phyloP scores from a whole-genome alignment of 2,797 vertebrate genomes.

The Tangara arthus region DNA sequence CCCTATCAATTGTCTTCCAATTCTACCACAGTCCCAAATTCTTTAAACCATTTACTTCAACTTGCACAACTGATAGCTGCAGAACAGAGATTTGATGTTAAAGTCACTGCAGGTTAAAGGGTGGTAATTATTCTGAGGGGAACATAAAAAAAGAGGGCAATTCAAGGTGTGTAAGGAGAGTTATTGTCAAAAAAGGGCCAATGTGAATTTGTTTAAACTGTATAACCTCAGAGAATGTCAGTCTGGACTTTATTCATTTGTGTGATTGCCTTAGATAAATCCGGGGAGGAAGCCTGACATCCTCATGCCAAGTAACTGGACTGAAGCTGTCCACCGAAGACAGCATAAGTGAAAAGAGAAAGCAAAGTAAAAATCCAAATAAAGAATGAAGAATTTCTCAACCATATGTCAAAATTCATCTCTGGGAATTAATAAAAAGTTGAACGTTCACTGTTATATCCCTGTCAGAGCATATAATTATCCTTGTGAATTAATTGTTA shows the following conservation, averaged over 20 bases:
- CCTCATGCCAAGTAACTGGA: neutral
- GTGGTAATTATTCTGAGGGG: neutral
- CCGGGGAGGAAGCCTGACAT: neutral
- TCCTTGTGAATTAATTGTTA: neutral
- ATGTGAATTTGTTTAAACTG: neutral
- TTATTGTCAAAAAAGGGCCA: neutral
- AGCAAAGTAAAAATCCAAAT: neutral
- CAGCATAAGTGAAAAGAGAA: neutral
- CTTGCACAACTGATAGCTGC: neutral
- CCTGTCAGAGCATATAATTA: neutral
- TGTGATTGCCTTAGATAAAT: neutral
- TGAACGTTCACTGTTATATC: neutral
- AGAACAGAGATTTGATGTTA: neutral
- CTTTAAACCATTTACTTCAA: neutral
- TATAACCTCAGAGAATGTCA: neutral
- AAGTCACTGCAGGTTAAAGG: slow-evolving; percentile 9
- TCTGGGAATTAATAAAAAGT: neutral
- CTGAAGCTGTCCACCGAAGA: neutral
- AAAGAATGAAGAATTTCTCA: neutral
- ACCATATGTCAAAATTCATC: neutral
- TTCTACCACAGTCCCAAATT: neutral
- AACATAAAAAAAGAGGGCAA: neutral
- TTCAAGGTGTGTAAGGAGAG: neutral
- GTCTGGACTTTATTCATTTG: neutral
- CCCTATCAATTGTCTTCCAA: neutral